phyloP scores from a whole-genome alignment of 2,888 invertebrate genomes.

The Choristoneura rosaceana region DNA sequence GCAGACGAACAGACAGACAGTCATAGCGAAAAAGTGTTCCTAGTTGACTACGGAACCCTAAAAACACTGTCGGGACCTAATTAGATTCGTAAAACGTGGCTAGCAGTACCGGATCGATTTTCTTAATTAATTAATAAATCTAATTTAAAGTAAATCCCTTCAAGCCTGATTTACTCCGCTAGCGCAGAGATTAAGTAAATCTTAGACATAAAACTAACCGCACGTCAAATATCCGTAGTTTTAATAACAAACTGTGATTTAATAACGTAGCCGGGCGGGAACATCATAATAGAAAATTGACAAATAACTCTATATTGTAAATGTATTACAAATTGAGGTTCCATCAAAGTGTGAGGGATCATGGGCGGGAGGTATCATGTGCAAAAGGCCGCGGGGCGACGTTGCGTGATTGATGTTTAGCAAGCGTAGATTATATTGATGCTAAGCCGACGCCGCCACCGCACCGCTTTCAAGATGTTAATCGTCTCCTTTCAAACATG shows the following conservation, averaged over 20 bases:
- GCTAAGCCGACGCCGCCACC: constrained; percentile 52
- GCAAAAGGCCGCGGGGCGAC: constrained; percentile 47
- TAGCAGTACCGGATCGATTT: not conserved
- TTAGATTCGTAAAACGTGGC: not conserved
- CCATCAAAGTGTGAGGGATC: constrained; percentile 24
- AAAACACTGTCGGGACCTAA: not conserved
- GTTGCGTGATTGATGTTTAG: constrained; percentile 59
- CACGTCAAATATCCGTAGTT: not conserved
- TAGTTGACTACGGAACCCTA: no score
- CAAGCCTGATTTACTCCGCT: constrained; percentile 1
- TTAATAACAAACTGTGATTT: constrained; percentile 6
- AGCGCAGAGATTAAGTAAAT: not conserved
- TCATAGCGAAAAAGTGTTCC: no score
- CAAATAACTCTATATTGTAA: constrained; percentile 28
- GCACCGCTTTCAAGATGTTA: constrained; percentile 69
- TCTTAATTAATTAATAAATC: constrained; percentile 1
- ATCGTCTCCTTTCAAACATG: constrained; percentile 73
- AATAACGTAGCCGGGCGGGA: not conserved
- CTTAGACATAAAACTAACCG: constrained; percentile 11
- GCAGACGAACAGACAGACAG: no score
- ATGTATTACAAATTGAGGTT: constrained; percentile 36
- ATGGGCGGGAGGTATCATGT: constrained; percentile 50
- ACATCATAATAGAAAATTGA: constrained; percentile 18
- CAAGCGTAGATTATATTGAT: constrained; percentile 54
- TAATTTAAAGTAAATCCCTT: constrained; percentile 5